Percentiles rank a stretch among this genome's conserved stretches.
Evolutionary conservation across 2,113 vertebrate genomes (phyloP).

Genomic region (Glareola pratincola): DNA sequence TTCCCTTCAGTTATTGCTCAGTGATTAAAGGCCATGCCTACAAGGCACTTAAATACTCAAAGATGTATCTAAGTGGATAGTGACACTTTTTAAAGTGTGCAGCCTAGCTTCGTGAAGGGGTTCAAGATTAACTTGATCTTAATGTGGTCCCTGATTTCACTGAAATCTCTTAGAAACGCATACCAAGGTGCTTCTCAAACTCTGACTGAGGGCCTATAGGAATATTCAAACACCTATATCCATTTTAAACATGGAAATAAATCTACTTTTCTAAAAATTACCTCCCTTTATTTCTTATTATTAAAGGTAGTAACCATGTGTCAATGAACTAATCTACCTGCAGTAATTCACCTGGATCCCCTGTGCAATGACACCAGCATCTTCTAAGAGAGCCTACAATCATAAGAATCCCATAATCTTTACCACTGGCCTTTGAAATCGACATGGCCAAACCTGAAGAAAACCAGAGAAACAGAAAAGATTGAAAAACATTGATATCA

Average conservation of each 20-base stretch:
- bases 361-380: background rate
- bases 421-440: background rate
- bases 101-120: background rate
- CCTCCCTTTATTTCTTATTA: background rate
- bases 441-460: background rate
- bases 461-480: background rate
- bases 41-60: background rate
- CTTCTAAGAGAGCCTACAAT: background rate
- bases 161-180: background rate
- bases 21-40: background rate
- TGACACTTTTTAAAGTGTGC: background rate
- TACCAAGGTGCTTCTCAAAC: background rate
- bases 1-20: background rate
- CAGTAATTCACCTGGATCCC: background rate
- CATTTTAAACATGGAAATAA: background rate
- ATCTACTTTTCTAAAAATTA: background rate
- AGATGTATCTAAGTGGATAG: background rate
- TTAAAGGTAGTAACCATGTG: rapidly evolving
- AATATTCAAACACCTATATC: background rate
- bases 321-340: background rate
- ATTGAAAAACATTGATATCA: background rate
- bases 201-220: background rate
- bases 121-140: background rate
- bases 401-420: background rate
- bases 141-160: background rate